Conservation (phyloP, 2,113 vertebrate genomes). For the Leptocoma aspasia region DNA sequence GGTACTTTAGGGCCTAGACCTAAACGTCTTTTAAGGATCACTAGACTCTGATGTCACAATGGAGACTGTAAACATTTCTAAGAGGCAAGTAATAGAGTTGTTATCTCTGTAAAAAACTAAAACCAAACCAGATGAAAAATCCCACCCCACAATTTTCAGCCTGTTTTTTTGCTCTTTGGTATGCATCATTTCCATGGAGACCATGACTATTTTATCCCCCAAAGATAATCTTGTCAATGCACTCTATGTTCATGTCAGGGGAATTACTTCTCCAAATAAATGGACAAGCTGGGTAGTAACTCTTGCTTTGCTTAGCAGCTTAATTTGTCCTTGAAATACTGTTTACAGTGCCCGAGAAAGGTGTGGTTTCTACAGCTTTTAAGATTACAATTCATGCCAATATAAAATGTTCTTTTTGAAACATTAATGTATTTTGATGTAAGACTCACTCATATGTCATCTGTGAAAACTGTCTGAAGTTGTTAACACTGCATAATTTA, state of each 20-base stretch:
- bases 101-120: not conserved
- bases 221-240: not conserved
- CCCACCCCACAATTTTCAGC: not conserved
- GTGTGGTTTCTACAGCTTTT: not conserved
- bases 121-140: not conserved
- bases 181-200: not conserved
- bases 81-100: not conserved
- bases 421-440: conserved; percentile 5
- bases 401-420: not conserved
- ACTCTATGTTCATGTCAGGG: not conserved
- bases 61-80: not conserved
- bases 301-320: not conserved
- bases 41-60: not conserved
- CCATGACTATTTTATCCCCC: not conserved
- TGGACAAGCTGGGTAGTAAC: not conserved
- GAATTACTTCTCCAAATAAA: not conserved
- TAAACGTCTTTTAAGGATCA: not conserved
- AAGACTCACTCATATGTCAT: not conserved
- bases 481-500: conserved; percentile 40
- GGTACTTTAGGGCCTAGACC: not conserved
- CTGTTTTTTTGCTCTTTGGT: not conserved
- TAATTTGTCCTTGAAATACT: not conserved
- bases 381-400: not conserved
- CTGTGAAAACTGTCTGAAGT: conserved; percentile 23
- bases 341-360: not conserved